These are phyloP conservation scores for Scaptomyza tumidula DNA, from an alignment of 2,888 invertebrate species.

Conservation along the genomic window DNA sequence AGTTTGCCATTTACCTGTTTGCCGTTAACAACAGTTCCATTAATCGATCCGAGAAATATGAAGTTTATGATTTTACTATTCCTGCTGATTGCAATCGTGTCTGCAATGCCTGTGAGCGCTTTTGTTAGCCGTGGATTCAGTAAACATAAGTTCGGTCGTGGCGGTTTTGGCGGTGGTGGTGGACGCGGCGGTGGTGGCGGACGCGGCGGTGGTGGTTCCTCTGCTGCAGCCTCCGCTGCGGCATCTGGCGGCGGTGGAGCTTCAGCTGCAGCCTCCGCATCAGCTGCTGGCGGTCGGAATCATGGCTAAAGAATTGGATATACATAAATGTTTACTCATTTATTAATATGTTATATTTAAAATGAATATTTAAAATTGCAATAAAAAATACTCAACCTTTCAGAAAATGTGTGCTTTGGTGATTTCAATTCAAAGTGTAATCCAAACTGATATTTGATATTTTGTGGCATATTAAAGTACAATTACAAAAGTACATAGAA, in stretches of 20 bases:
- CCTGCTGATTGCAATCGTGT: slow-evolving; percentile 66
- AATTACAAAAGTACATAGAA: too few species aligned
- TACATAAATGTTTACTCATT: background rate
- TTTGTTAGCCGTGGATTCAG: background rate
- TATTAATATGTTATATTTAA: slow-evolving; percentile 4
- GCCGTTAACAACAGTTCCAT: slow-evolving; percentile 35
- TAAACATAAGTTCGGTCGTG: slow-evolving; percentile 8
- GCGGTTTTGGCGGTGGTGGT: slow-evolving; percentile 1
- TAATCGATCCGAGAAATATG: slow-evolving; percentile 53
- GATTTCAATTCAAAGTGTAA: too few species aligned
- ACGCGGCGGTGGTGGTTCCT: slow-evolving; percentile 19
- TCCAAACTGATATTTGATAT: too few species aligned
- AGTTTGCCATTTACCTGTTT: slow-evolving; percentile 53
- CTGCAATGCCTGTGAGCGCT: slow-evolving; percentile 52
- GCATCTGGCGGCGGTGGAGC: slow-evolving; percentile 27
- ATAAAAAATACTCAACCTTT: background rate
- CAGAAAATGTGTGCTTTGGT: background rate
- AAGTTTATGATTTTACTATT: slow-evolving; percentile 73
- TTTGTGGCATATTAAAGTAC: too few species aligned
- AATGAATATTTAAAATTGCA: slow-evolving; percentile 7
- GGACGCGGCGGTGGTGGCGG: slow-evolving; percentile 9
- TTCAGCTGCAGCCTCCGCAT: slow-evolving; percentile 29
- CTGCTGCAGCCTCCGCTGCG: slow-evolving; percentile 42
- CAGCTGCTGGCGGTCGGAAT: slow-evolving; percentile 32
- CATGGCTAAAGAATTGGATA: slow-evolving; percentile 23